Base-by-base conservation (phyloP, 2,113 vertebrate species). In the Sphaerodactylus townsendi region DNA sequence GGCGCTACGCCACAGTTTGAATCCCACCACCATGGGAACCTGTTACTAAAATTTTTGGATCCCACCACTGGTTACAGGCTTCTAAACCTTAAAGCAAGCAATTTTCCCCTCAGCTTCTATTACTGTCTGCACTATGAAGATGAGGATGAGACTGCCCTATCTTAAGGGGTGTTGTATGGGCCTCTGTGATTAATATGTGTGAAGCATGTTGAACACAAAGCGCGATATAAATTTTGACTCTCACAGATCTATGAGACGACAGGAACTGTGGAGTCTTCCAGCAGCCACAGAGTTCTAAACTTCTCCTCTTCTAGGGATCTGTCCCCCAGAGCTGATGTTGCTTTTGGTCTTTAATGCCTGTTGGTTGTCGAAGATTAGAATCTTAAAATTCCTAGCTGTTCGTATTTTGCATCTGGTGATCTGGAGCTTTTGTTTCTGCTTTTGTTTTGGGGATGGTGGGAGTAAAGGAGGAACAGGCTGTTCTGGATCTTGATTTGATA, bases 371-470 rank as follows among this genome's bases (percentile, higher is more conserved):
- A n/a, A 88, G 87, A 83, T 89, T 44, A 64, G 73, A 86, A 76
- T 5, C 6, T 65, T 79, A 66, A 81, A n/a, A 84, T 80, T 82
- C 79, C 53, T 7, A 23, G 76, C n/a, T 82, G 75, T 68, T 3
- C 41, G 77, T 25, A 39, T 87, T 91, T 85, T 21, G 17, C 76
- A 83, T 87, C 87, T 91, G 89, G 84, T 80, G 93, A 88, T 86
- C 92, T 91, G 88, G 84, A 85, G 91, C 44, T 81, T 85, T 66
- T 80, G 46, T 84, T 2, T 71, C 13, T 72, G 68, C n/a, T 82
- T 46, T 53, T 25, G n/a, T 62, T 72, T 8, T 30, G 53, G 48
- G 68, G 53, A 37, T 0, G 14, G 25, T 3, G 1, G 37, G 2
- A 28, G 46, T 33, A 46, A 46, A 69, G 62, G 0, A 1, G 83